Percentiles rank a stretch among this genome's conserved stretches.
Conservation (phyloP, 2,888 invertebrate genomes). For the Cheilosia vernalis region DNA sequence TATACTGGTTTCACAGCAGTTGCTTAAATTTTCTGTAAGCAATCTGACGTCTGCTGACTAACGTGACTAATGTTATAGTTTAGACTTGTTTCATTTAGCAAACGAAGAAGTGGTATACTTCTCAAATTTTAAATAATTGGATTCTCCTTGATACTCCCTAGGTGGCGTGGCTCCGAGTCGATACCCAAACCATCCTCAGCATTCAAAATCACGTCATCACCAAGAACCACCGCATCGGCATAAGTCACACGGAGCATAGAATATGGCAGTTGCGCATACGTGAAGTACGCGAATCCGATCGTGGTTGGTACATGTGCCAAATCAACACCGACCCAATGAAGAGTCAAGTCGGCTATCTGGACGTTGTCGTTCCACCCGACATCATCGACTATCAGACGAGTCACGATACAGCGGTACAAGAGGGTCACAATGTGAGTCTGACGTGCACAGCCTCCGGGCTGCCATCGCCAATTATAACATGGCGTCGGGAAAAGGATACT, state of each 20-base stretch:
- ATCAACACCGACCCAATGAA: conserved; percentile 97
- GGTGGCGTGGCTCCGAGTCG: conserved; percentile 95
- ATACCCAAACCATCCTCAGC: conserved; percentile 95
- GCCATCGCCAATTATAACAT: conserved; percentile 92
- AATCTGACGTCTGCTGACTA: too few species aligned
- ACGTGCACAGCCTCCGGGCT: conserved; percentile 94
- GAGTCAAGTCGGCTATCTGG: conserved; percentile 93
- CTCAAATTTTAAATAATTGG: background rate
- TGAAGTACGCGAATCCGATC: conserved; percentile 92
- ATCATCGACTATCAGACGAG: conserved; percentile 94
- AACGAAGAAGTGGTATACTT: too few species aligned
- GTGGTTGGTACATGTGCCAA: conserved; percentile 96
- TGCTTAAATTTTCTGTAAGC: too few species aligned
- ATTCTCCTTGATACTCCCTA: conserved; percentile 81
- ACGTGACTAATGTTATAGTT: too few species aligned
- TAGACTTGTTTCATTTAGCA: too few species aligned
- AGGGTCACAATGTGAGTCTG: conserved; percentile 93
- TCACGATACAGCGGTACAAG: conserved; percentile 92
- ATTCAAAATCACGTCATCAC: conserved; percentile 96
- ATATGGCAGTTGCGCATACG: conserved; percentile 95
- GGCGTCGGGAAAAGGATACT: conserved; percentile 92
- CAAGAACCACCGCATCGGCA: conserved; percentile 92
- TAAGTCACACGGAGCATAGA: conserved; percentile 92
- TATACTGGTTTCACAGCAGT: too few species aligned
- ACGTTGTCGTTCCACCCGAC: conserved; percentile 94